Evolutionary conservation across 2,888 invertebrate species (phyloP), one percentile per base, ranked within the genome.

Genomic region (Oscheius sp.): DNA sequence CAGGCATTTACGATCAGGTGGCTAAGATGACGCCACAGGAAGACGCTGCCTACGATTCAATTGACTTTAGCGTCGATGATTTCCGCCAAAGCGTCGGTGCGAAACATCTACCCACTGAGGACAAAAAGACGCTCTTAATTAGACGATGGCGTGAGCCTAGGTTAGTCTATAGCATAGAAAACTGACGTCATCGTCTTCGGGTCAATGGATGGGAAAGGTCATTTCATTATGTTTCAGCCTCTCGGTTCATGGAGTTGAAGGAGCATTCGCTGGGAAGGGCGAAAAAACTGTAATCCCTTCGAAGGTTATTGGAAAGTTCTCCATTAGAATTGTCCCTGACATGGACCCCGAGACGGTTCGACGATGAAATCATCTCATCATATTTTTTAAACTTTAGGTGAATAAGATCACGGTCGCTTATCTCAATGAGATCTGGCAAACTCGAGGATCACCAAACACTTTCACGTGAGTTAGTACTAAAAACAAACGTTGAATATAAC

Each of bases 211-310:
- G 3, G 8, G 12, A 42, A 42, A 37, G 37, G 37, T 37, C 37
- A 1, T 12, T 34, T 33, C 10, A 3, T 34, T 52, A 15, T 27
- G 10, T 33, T 72, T 52, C 1, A 92, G 92, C 64, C 90, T 97
- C 10, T 96, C 96, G 0, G 89, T 97, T 58, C 97, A 98, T 87
- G 96, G 96, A 39, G 93, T 96, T 84, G 95, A 97, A 89, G 96
- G 90, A 39, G 96, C 96, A 4, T 96, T 96, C 86, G 92, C 92
- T 87, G 96, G 93, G 76, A 91, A 93, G 0, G 97, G 97, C n/a
- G 92, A 92, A 29, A 97, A 97, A 87, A 96, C 96, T 0, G 80
- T 80, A 8, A 78, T 78, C 48, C 75, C 75, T 6, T 75, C 77
- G 25, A 79, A 79, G 58, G 81, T 81, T 10, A 92, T 91, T 83